Base-by-base conservation (phyloP, 2,888 invertebrate species). In the Archips crataeganus region DNA sequence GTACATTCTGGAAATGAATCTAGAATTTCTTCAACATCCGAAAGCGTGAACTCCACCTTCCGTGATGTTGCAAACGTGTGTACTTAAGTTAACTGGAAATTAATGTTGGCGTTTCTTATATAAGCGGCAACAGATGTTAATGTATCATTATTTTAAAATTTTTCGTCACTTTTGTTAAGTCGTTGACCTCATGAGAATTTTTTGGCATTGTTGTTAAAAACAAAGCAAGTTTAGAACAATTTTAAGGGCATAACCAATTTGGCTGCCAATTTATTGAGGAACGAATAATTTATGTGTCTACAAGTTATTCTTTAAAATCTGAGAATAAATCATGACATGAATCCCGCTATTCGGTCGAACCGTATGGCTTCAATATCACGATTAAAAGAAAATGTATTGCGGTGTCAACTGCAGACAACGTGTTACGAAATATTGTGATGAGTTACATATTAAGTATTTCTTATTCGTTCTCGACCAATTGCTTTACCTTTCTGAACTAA, bases 1-100 rank as follows among this genome's bases (percentile, higher is more conserved):
- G 82, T 86, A 83, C 82, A 83, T 83, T 85, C 83, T 82, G 80
- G 80, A 83, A 88, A 88, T 84, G 82, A 83, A 86, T 85, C 80
- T 82, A 81, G 80, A 80, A 78, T 80, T 86, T 82, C 71, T 80
- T 81, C 77, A 79, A 81, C 81, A 74, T 81, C 81, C 80, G 75
- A 83, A 82, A 82, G 79, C 78, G 76, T 79, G 79, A 81, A 79
- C 76, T 75, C 75, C 71, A 65, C 63, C 65, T 51, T 65, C 65
- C 65, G 49, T 32, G 51, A 64, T 63, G 47, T 45, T 59, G 34
- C 47, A 47, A 54, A 54, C 71, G 45, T 54, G 66, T 54, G 60
- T 57, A 59, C 45, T 62, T 67, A 60, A 42, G 59, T 73, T 69
- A 69, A 42, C 63, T 68, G 59, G 57, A 63, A 73, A 63, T 68